Base-by-base conservation (phyloP, 1,140 invertebrate species). In the Aleiodes sp. region DNA sequence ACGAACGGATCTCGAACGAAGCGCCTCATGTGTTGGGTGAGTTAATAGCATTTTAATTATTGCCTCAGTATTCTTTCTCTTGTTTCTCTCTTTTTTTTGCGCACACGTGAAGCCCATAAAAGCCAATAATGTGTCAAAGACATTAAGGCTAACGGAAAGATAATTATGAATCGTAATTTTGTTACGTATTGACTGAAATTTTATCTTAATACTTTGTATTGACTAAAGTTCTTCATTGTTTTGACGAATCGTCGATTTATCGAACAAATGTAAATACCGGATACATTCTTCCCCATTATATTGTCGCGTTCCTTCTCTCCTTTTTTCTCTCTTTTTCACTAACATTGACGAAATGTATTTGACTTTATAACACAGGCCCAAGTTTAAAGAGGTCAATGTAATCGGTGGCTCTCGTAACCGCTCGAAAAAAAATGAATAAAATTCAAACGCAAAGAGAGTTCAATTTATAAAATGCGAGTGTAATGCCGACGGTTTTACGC, bases 341-440 rank as follows among this genome's bases (percentile, higher is more conserved):
- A n/a, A n/a, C n/a, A 35, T 10, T 35, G 10, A 10, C 4, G 31
- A 35, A 6, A 10, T 35, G 31, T 35, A 35, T 35, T 3, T 16
- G 39, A 7, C 39, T 6, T 6, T n/a, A 43, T 43, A 2, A 16
- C 19, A 3, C 2, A 31, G 52, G 28, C 62, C 46, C 63, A 24
- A 73, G 72, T 75, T 76, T 75, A 80, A 80, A 73, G 76, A 76
- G 79, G 76, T 81, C 79, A 78, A 76, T 75, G 79, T 78, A 81
- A 83, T 76, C 71, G 74, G 72, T 61, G 39, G 67, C 73, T 76
- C 75, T 77, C 72, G 75, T 73, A 77, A 78, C 76, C 71, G 71
- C 72, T 61, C 68, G 24, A 28, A 43, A 9, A 59, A 71, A 70
- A 73, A 73, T 71, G 46, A 70, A 66, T 68, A 57, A 59, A 37